These are phyloP conservation scores for Epinephelus malabaricus DNA, from an alignment of 2,797 vertebrate species.

Conservation along the genomic window DNA sequence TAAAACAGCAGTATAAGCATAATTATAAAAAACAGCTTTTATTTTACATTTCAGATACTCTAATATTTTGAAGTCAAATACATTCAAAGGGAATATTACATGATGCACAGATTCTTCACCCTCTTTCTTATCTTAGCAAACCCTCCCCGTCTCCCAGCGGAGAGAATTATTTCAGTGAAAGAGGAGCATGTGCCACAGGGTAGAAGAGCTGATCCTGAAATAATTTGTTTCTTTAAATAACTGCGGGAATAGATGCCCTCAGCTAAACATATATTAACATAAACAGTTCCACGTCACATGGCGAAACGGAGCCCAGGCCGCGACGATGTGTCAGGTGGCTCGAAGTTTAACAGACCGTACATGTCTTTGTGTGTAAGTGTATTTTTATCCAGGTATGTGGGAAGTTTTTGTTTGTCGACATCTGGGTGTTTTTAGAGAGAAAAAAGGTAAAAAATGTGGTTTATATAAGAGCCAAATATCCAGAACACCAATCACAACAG, in stretches of 20 bases:
- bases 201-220: constrained; percentile 80
- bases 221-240: constrained; percentile 87
- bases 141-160: constrained; percentile 30
- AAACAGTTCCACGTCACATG: constrained; percentile 50
- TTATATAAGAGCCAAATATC: constrained; percentile 44
- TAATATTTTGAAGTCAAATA: constrained; percentile 13
- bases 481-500: constrained; percentile 11
- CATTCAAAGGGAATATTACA: constrained; percentile 42
- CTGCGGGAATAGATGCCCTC: constrained; percentile 62
- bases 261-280: constrained; percentile 69
- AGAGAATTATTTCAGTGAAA: constrained; percentile 69
- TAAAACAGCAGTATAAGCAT: constrained; percentile 3
- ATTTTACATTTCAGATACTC: constrained; percentile 9
- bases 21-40: not conserved
- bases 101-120: constrained; percentile 10
- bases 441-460: constrained; percentile 12
- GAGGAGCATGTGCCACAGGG: constrained; percentile 75
- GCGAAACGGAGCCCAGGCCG: constrained; percentile 4
- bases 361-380: not conserved
- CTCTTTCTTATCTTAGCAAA: not conserved
- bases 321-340: constrained; percentile 19
- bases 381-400: not conserved
- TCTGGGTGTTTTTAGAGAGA: constrained; percentile 13
- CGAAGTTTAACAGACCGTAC: not conserved
- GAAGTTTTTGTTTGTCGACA: constrained; percentile 14